phyloP scores from a whole-genome alignment of 1,140 invertebrate species.

The Tribolium madens region DNA sequence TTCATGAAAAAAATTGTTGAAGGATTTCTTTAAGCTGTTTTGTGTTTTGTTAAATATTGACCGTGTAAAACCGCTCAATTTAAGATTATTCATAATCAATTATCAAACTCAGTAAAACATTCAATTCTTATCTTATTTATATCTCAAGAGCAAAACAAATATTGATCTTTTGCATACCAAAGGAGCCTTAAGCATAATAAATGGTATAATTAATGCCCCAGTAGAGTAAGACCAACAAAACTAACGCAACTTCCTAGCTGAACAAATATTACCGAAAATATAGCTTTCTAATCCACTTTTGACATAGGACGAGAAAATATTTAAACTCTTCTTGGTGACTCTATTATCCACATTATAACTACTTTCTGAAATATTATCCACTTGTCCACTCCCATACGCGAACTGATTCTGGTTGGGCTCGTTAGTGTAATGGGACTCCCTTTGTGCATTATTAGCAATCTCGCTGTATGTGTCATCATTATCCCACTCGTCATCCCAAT shows the following conservation, averaged over 20 bases:
- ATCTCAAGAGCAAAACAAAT: background rate
- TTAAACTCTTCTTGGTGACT: constrained; percentile 82
- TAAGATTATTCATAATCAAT: background rate
- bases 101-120: background rate
- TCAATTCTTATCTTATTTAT: background rate
- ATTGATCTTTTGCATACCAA: background rate
- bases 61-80: background rate
- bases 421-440: constrained; percentile 63
- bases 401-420: constrained; percentile 62
- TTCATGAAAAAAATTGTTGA: no score
- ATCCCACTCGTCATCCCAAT: constrained; percentile 73
- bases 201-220: background rate
- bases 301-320: constrained; percentile 92
- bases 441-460: constrained; percentile 66
- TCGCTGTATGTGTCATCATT: constrained; percentile 79
- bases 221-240: background rate
- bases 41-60: no score
- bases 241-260: background rate
- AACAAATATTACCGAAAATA: constrained; percentile 77
- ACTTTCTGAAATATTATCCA: constrained; percentile 56
- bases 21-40: no score
- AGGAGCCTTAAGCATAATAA: background rate
- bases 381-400: constrained; percentile 45
- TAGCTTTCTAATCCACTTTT: constrained; percentile 94
- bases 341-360: constrained; percentile 66